Evolutionary conservation across 1,140 invertebrate genomes (phyloP), one percentile per base, ranked within the genome.

Genomic region (Magallana angulata): DNA sequence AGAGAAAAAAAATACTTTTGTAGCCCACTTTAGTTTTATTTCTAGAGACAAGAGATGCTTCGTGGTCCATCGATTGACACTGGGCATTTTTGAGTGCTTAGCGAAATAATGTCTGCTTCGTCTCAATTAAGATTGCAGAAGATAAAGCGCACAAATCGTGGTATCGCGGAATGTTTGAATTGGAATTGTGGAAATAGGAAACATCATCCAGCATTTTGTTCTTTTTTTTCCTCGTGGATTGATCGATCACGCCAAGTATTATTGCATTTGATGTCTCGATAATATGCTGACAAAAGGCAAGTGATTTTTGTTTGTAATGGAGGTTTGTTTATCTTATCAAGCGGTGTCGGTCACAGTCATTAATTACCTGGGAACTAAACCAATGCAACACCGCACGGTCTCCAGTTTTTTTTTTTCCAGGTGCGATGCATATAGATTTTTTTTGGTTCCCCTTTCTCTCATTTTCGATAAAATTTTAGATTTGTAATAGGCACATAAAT

Each of bases 121-220:
- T 76, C 68, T 76, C 68, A 76, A 76, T 76, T 76, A 76, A 76
- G 68, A 76, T 76, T 76, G 68, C 68, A 76, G 68, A 76, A 76
- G 68, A 76, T 76, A 76, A 76, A 76, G 68, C 68, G 8, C 7
- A 12, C 68, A 76, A 76, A 76, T 30, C 36, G 24, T 30, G 18
- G 68, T 76, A 76, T 76, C 68, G 68, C 68, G 68, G 68, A 76
- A 76, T 76, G 68, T 24, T 48, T 76, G 68, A 76, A 76, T 76
- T 36, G 68, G 68, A 76, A 76, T 30, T 24, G 68, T 76, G 68
- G 68, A 76, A 76, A 76, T 76, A 76, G 68, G 68, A 76, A 76
- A 76, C 36, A 76, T 76, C 68, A 76, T 76, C 68, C 68, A 76
- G 24, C 24, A 76, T 76, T 76, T 76, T 76, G 68, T 76, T 30